Percentiles rank a stretch among this genome's conserved stretches.
Conservation (phyloP, 2,888 invertebrate genomes). For the Agriopis marginaria region DNA sequence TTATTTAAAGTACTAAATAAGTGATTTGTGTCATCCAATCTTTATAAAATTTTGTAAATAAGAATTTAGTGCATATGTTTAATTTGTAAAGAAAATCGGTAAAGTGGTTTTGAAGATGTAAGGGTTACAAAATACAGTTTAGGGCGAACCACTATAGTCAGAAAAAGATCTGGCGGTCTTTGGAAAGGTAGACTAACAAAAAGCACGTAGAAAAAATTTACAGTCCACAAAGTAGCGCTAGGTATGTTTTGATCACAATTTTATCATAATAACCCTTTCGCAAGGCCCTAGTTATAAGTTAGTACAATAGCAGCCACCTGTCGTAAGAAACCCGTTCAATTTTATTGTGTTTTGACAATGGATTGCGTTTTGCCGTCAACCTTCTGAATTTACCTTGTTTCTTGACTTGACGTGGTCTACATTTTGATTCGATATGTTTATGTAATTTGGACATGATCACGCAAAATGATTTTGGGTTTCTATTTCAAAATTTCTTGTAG, state of each 20-base stretch:
- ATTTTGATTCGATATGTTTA: constrained; percentile 22
- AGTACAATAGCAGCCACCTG: constrained; percentile 42
- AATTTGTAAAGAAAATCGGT: too few relatives aligned
- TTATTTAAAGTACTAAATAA: too few relatives aligned
- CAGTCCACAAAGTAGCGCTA: background rate
- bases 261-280: constrained; percentile 25
- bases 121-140: too few relatives aligned
- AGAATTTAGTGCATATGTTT: too few relatives aligned
- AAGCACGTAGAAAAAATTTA: too few relatives aligned
- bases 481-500: background rate
- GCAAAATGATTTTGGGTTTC: background rate
- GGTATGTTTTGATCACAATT: constrained; percentile 28
- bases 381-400: constrained; percentile 40
- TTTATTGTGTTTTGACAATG: constrained; percentile 61
- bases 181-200: too few relatives aligned
- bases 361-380: constrained; percentile 50
- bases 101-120: too few relatives aligned
- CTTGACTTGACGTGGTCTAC: constrained; percentile 19
- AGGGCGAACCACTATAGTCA: too few relatives aligned
- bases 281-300: constrained; percentile 33
- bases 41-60: too few relatives aligned
- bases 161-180: too few relatives aligned
- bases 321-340: constrained; percentile 43
- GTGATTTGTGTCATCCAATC: too few relatives aligned
- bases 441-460: constrained; percentile 16